Evolutionary conservation across 2,113 vertebrate genomes (phyloP).

Genomic region (Gasterosteus aculeatus): DNA sequence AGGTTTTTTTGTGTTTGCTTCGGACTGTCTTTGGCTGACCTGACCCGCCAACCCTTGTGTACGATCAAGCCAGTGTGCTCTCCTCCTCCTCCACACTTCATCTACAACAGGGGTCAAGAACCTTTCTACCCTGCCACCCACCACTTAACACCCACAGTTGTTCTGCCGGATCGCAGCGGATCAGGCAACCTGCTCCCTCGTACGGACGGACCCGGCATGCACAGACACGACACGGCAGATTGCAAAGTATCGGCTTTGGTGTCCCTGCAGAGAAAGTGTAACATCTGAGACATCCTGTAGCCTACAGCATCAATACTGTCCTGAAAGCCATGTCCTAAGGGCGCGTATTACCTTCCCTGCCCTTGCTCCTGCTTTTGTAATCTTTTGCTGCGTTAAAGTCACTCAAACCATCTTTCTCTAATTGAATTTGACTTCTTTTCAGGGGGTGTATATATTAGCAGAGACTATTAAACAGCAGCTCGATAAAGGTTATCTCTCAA

Average conservation of each 20-base stretch:
- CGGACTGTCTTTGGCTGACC: slow-evolving; percentile 45
- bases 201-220: slow-evolving; percentile 13
- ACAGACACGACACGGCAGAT: slow-evolving; percentile 30
- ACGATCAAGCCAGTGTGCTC: slow-evolving; percentile 55
- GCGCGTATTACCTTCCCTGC: slow-evolving; percentile 20
- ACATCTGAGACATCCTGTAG: slow-evolving; percentile 63
- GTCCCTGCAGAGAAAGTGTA: slow-evolving; percentile 58
- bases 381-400: not conserved
- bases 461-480: slow-evolving; percentile 25
- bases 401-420: slow-evolving; percentile 24
- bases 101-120: slow-evolving; percentile 66
- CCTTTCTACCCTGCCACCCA: slow-evolving; percentile 71
- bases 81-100: slow-evolving; percentile 70
- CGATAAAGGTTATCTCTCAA: slow-evolving; percentile 34
- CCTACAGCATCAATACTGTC: slow-evolving; percentile 41
- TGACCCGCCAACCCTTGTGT: slow-evolving; percentile 46
- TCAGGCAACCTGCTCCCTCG: slow-evolving; percentile 22
- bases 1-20: slow-evolving; percentile 12
- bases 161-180: slow-evolving; percentile 24
- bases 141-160: slow-evolving; percentile 65
- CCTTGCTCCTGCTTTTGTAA: slow-evolving; percentile 9
- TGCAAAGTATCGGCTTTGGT: slow-evolving; percentile 49
- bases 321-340: slow-evolving; percentile 28
- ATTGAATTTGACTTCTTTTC: slow-evolving; percentile 14
- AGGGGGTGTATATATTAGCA: slow-evolving; percentile 10